These are phyloP conservation scores for Celastrina argiolus DNA, from an alignment of 2,888 invertebrate genomes.

Conservation along the genomic window DNA sequence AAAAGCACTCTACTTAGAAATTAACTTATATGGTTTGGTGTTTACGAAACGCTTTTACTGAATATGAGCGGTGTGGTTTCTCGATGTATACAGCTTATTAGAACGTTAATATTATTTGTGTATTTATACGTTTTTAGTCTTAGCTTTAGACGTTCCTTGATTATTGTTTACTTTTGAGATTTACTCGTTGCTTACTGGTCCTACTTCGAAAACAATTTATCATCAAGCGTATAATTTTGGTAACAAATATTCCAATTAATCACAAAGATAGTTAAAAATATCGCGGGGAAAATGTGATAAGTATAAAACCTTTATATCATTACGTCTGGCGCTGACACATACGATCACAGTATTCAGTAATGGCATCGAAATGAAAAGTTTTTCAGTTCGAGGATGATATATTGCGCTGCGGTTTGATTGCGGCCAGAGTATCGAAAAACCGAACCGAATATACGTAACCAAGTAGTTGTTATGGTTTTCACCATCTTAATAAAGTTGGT, in stretches of 20 bases:
- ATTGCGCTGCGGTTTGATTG: slow-evolving; percentile 36
- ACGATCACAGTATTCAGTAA: slow-evolving; percentile 56
- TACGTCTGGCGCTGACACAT: slow-evolving; percentile 47
- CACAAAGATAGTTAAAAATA: slow-evolving; percentile 5
- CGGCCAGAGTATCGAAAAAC: neutral
- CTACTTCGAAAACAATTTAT: no score
- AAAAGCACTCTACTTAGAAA: slow-evolving; percentile 35
- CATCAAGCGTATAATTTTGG: no score
- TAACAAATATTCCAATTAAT: neutral
- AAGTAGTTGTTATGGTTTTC: neutral
- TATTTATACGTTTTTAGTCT: neutral
- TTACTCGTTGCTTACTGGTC: no score
- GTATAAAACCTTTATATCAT: slow-evolving; percentile 23
- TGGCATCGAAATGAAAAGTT: slow-evolving; percentile 50
- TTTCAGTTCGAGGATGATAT: slow-evolving; percentile 50
- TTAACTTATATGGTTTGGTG: slow-evolving; percentile 14
- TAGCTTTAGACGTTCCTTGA: no score
- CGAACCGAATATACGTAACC: neutral
- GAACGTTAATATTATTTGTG: neutral
- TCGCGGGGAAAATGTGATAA: neutral
- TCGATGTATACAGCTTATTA: neutral
- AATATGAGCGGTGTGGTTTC: neutral
- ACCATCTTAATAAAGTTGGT: neutral
- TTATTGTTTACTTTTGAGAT: no score
- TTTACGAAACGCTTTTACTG: slow-evolving; percentile 13